Evolutionary conservation across 2,113 vertebrate species (phyloP).

Genomic region (Rattus rattus): DNA sequence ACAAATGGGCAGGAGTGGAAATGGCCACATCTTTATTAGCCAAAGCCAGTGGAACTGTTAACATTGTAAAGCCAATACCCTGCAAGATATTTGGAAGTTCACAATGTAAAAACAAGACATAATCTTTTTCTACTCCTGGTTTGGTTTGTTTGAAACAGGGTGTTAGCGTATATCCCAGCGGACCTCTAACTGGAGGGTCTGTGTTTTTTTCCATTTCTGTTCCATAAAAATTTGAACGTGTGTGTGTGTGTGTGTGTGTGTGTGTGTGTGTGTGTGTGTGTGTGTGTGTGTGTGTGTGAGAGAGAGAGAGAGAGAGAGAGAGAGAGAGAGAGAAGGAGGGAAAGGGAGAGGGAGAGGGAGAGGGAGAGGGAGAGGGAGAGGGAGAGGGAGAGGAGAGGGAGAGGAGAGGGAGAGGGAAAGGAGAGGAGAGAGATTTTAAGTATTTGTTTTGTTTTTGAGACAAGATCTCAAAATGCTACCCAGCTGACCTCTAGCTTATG

Average conservation of each 20-base stretch:
- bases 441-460: conserved; percentile 29
- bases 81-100: neutral
- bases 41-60: neutral
- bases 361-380: too few species aligned
- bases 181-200: neutral
- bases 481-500: neutral
- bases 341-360: too few species aligned
- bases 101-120: conserved; percentile 1
- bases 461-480: neutral
- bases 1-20: conserved; percentile 9
- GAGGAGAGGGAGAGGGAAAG: too few species aligned
- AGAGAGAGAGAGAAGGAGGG: too few species aligned
- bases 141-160: neutral
- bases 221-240: neutral
- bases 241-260: neutral
- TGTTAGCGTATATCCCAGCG: neutral
- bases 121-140: neutral
- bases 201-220: neutral
- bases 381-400: too few species aligned
- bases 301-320: too few species aligned
- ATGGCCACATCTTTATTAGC: neutral
- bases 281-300: too few species aligned
- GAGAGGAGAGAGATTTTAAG: neutral
- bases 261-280: too few species aligned
- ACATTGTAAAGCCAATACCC: neutral